These are phyloP conservation scores for Leuctra nigra DNA, from an alignment of 2,888 invertebrate genomes.

Conservation along the genomic window DNA sequence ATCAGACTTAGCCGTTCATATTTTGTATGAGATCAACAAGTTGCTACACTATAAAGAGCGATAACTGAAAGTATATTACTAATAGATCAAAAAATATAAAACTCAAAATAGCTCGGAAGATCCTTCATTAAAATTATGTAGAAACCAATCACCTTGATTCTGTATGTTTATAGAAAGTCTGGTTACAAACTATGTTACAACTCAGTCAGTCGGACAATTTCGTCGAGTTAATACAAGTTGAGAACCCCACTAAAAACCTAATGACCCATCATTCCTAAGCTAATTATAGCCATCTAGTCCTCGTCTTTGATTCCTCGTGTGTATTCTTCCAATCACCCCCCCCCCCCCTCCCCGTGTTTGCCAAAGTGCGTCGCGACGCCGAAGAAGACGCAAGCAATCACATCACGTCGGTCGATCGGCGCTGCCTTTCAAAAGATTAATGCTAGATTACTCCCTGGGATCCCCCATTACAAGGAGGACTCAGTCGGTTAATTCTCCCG, in stretches of 20 bases:
- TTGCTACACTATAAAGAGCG: too few species aligned
- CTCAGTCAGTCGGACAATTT: too few species aligned
- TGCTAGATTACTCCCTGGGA: conserved; percentile 12
- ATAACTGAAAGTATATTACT: too few species aligned
- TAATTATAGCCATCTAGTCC: conserved; percentile 14
- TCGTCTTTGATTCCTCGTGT: background rate
- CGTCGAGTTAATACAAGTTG: too few species aligned
- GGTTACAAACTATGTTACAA: too few species aligned
- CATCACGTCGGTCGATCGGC: conserved; percentile 12
- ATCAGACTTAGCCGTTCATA: too few species aligned
- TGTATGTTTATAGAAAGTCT: too few species aligned
- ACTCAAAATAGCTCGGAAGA: too few species aligned
- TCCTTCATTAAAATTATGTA: too few species aligned
- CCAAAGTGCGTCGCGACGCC: conserved; percentile 8
- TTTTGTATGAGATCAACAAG: too few species aligned
- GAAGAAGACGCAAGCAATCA: conserved; percentile 2
- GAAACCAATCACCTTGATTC: too few species aligned
- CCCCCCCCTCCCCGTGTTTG: background rate
- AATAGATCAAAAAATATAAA: too few species aligned
- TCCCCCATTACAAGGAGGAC: conserved; percentile 3
- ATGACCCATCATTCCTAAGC: conserved; percentile 1
- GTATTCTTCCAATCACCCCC: background rate
- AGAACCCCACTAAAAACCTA: background rate
- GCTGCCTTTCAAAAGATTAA: conserved; percentile 18
- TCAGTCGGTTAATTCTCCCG: background rate